These are phyloP conservation scores for Alloplasta piceator DNA, from an alignment of 2,888 invertebrate genomes.

Conservation along the genomic window DNA sequence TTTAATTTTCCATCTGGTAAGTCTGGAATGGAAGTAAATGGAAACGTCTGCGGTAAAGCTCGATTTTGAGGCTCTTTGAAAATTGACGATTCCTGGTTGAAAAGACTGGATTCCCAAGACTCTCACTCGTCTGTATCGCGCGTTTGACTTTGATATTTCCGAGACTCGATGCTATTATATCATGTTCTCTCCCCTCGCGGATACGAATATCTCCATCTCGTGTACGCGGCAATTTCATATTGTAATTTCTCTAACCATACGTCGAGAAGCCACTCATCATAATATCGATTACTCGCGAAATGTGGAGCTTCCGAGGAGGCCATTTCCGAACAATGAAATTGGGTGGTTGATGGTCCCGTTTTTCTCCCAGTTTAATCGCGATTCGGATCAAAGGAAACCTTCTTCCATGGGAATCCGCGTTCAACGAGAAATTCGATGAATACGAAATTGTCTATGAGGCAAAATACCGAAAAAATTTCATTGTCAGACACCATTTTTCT, in stretches of 20 bases:
- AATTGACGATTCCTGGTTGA: slow-evolving; percentile 25
- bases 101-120: background rate
- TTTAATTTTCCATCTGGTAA: too few species aligned
- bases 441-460: too few species aligned
- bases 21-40: too few species aligned
- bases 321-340: slow-evolving; percentile 31
- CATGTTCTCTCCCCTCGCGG: background rate
- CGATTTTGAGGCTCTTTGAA: slow-evolving; percentile 30
- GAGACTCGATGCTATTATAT: slow-evolving; percentile 26
- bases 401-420: too few species aligned
- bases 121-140: slow-evolving; percentile 36
- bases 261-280: slow-evolving; percentile 26
- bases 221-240: slow-evolving; percentile 22
- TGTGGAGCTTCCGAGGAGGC: slow-evolving; percentile 1
- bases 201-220: background rate
- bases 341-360: slow-evolving; percentile 6
- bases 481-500: too few species aligned
- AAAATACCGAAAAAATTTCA: too few species aligned
- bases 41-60: slow-evolving; percentile 53
- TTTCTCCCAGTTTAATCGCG: too few species aligned
- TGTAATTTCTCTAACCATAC: slow-evolving; percentile 22
- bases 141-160: slow-evolving; percentile 49
- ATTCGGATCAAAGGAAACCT: too few species aligned
- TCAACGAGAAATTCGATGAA: too few species aligned
- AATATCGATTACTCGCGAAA: slow-evolving; percentile 45